These are phyloP conservation scores for Agonopterix subpropinquella DNA, from an alignment of 2,888 invertebrate species.

Conservation along the genomic window DNA sequence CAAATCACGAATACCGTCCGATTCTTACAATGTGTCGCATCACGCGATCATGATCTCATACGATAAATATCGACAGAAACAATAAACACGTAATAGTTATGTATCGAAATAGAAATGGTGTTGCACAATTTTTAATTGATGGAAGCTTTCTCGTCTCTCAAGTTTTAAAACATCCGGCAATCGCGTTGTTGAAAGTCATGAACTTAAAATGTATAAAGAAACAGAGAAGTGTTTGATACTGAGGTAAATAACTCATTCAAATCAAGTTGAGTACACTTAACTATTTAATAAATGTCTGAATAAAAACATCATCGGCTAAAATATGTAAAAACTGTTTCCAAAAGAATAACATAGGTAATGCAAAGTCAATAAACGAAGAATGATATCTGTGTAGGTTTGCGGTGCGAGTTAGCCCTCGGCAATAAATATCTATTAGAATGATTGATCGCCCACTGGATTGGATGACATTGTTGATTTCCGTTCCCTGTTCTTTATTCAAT, in stretches of 20 bases:
- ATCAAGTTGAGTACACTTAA: too few species aligned
- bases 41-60: conserved; percentile 30
- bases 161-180: conserved; percentile 16
- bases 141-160: conserved; percentile 30
- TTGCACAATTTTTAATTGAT: conserved; percentile 27
- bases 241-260: too few species aligned
- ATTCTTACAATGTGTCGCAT: conserved; percentile 15
- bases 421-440: conserved; percentile 47
- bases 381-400: conserved; percentile 1
- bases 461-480: conserved; percentile 38
- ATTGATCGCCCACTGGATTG: conserved; percentile 36
- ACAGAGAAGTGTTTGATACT: too few species aligned
- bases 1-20: conserved; percentile 29
- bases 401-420: conserved; percentile 16
- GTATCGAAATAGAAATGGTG: conserved; percentile 23
- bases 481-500: neutral
- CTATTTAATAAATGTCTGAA: too few species aligned
- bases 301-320: neutral
- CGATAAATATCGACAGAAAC: conserved; percentile 19
- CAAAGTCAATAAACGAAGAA: conserved; percentile 2
- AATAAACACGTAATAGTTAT: conserved; percentile 33
- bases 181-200: neutral
- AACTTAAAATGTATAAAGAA: too few species aligned
- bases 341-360: neutral
- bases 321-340: too few species aligned